Base-by-base conservation (phyloP, 2,888 invertebrate species). In the Boloria euphrosyne region DNA sequence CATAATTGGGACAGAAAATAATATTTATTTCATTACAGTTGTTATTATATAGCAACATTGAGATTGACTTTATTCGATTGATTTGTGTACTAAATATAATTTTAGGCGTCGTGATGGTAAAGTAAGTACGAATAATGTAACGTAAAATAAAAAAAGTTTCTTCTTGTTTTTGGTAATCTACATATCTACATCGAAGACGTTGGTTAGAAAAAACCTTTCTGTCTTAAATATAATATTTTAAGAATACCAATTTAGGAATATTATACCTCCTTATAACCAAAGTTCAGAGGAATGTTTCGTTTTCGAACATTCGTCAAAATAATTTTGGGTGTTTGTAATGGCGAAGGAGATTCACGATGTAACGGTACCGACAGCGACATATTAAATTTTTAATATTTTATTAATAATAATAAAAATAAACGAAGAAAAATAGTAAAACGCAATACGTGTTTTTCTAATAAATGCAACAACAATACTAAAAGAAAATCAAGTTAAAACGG, bases 271-370 rank as follows among this genome's bases (percentile, higher is more conserved):
- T 69, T 64, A 22, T 70, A 55, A 47, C 55, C 57, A 18, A 54
- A 60, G 16, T 63, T 64, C 6, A 67, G 43, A 50, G 61, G 57
- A n/a, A 66, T 62, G 18, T 50, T 61, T 13, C 68, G 65, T 46
- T 68, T 67, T 46, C 62, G 65, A 47, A 57, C 71, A 57, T 62
- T 65, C 2, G 71, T 68, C 1, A 73, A 50, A 27, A 73, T 49
- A 22, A 73, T 71, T 64, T 49, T 73, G 16, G 73, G 71, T 18
- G 59, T 66, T 38, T 63, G 38, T 62, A 66, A 31, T 22, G 16
- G 49, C 17, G 68, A 65, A 1, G 46, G 13, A 13, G 46, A 22
- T 22, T 43, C 14, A 13, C 47, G 44, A 14, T 59, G 16, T 27
- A 13, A 49, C 13, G 50, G 46, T 49, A 16, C 4, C 4, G 50